Conservation (phyloP, 2,797 vertebrate genomes). For the Oreochromis grahami region DNA sequence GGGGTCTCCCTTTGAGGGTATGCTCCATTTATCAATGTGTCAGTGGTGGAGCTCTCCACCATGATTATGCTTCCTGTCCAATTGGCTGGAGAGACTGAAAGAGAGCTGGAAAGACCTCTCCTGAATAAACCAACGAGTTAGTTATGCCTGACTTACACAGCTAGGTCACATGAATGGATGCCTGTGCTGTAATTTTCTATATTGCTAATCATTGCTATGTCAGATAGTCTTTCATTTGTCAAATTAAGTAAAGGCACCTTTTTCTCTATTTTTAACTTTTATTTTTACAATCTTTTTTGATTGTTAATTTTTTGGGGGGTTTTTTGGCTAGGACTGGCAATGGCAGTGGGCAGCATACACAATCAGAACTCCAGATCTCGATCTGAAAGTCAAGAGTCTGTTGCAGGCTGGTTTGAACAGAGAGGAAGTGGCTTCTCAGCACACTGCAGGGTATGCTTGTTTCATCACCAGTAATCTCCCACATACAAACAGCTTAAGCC, state of each 20-base stretch:
- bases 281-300: not conserved
- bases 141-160: constrained; percentile 10
- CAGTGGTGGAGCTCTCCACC: constrained; percentile 28
- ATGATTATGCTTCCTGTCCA: constrained; percentile 32
- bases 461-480: constrained; percentile 2
- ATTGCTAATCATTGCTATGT: not conserved
- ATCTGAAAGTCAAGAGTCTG: constrained; percentile 23
- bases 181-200: not conserved
- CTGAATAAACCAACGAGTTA: constrained; percentile 37
- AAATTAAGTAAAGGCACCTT: not conserved
- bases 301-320: not conserved
- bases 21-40: constrained; percentile 50
- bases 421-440: not conserved
- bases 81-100: constrained; percentile 26
- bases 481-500: not conserved
- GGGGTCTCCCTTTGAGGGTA: constrained; percentile 43
- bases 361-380: not conserved
- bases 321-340: not conserved
- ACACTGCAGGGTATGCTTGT: constrained; percentile 18
- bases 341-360: not conserved
- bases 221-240: not conserved
- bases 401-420: constrained; percentile 8
- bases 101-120: constrained; percentile 10
- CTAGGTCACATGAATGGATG: constrained; percentile 15
- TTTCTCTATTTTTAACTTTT: not conserved